A percentile compares a stretch with the other conserved stretches of the same genome.
Evolutionary conservation across 1,140 invertebrate genomes (phyloP).

Genomic region (Mycetomoellerius zeteki): DNA sequence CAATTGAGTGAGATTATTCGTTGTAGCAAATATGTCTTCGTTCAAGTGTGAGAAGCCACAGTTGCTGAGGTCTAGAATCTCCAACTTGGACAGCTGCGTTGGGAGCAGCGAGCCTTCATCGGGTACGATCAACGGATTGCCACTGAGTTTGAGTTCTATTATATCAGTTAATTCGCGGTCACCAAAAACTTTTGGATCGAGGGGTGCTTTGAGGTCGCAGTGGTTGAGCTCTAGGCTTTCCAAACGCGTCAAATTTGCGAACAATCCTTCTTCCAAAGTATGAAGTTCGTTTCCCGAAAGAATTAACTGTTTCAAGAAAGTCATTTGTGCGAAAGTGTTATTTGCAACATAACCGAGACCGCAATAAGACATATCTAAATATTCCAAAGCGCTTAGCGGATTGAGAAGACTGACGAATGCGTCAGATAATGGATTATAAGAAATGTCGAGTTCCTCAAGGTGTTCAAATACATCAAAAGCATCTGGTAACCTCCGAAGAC

Average conservation of each 20-base stretch:
- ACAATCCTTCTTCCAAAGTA: conserved; percentile 90
- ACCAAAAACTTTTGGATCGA: conserved; percentile 90
- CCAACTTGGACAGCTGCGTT: conserved; percentile 89
- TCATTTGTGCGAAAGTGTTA: conserved; percentile 91
- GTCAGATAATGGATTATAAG: conserved; percentile 90
- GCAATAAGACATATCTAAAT: conserved; percentile 92
- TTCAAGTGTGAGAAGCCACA: conserved; percentile 89
- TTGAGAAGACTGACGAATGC: conserved; percentile 90
- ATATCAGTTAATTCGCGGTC: conserved; percentile 89
- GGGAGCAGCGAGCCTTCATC: conserved; percentile 88
- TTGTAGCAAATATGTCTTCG: conserved; percentile 88
- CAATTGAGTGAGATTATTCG: conserved; percentile 89
- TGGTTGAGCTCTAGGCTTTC: conserved; percentile 90
- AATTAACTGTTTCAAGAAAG: conserved; percentile 89
- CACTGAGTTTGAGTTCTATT: conserved; percentile 90
- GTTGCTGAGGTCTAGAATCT: conserved; percentile 90
- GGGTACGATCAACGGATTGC: conserved; percentile 90
- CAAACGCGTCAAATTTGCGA: conserved; percentile 90
- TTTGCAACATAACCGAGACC: conserved; percentile 90
- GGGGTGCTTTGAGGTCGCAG: conserved; percentile 89
- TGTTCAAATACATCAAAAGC: conserved; percentile 90
- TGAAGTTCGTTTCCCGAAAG: conserved; percentile 90
- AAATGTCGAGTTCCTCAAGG: conserved; percentile 90
- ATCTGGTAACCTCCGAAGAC: conserved; percentile 89
- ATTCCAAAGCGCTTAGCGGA: conserved; percentile 90